Base-by-base conservation (phyloP, 30 jellyfish, hydroid and myxozoan genomes). In the Morbakka virulenta region DNA sequence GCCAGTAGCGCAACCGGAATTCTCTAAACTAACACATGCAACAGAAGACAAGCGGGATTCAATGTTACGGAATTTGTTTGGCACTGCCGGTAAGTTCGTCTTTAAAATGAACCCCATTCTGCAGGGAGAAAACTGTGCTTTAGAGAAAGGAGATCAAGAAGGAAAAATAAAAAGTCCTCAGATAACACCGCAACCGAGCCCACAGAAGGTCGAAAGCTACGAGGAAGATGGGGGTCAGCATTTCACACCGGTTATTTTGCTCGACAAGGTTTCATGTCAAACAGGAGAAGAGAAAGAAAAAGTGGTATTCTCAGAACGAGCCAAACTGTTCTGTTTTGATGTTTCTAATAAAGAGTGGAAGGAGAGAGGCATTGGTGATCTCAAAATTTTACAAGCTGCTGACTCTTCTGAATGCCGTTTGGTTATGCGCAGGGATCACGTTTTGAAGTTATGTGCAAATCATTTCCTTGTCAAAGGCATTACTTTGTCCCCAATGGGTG, bases 211-310 rank as follows among this genome's bases (percentile, higher is more conserved):
- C 0, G 93, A 81, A 20, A 69, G 84, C 70, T 82, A 84, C 26
- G 93, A 20, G 28, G 85, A 69, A 21, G 89, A 66, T n/a, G 67
- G 62, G 21, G 64, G 84, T 22, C 50, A 65, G 22, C 64, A 23
- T 20, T 81, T 73, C 28, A 27, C 67, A 4, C 93, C 93, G 1
- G 47, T 81, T 52, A 84, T 81, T 35, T 62, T 57, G 25, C 35
- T 81, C 28, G 36, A 52, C 31, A 51, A 62, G 57, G 35, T 62
- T 3, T 72, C 32, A 0, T 23, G 3, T 4, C 78, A 27, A 32
- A 85, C 96, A 1, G 96, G 96, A 0, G 96, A 85, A 67, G 96
- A 85, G 41, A 26, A 62, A 23, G 96, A 85, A 72, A 72, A 9
- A 6, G 53, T 41, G 0, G 2, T 77, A 26, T 85, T 75, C 48